Evolutionary conservation across 2,888 invertebrate species (phyloP).

Genomic region (Silvanus unidentatus): DNA sequence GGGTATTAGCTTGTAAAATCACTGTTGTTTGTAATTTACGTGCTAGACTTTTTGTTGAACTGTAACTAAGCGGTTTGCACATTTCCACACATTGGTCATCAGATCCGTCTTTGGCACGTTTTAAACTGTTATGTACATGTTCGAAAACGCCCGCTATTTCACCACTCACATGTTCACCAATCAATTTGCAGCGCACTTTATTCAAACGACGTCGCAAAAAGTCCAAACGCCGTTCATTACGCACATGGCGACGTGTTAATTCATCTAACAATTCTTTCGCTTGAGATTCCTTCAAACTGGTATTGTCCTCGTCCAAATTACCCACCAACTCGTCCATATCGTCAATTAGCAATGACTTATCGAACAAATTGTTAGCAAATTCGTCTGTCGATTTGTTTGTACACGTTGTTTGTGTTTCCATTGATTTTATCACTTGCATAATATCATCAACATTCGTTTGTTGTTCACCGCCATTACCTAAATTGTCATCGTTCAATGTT

Average conservation of each 20-base stretch:
- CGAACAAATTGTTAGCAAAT: constrained; percentile 36
- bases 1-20: constrained; percentile 41
- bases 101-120: constrained; percentile 30
- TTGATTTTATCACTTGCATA: constrained; percentile 68
- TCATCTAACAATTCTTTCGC: constrained; percentile 52
- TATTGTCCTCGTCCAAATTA: constrained; percentile 42
- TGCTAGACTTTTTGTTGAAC: constrained; percentile 55
- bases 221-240: constrained; percentile 64
- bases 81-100: constrained; percentile 21
- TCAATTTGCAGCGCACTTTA: constrained; percentile 67
- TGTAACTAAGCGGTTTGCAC: constrained; percentile 45
- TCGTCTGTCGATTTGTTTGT: constrained; percentile 23
- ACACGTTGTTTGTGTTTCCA: constrained; percentile 25
- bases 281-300: constrained; percentile 39
- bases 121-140: constrained; percentile 57
- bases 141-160: constrained; percentile 74
- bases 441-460: constrained; percentile 54
- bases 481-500: constrained; percentile 35
- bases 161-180: constrained; percentile 72
- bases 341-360: constrained; percentile 45
- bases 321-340: constrained; percentile 48
- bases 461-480: constrained; percentile 24
- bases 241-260: constrained; percentile 51
- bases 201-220: constrained; percentile 67
- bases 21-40: constrained; percentile 50